Base-by-base conservation (phyloP, 2,888 invertebrate genomes). In the Macrophya annulata region DNA sequence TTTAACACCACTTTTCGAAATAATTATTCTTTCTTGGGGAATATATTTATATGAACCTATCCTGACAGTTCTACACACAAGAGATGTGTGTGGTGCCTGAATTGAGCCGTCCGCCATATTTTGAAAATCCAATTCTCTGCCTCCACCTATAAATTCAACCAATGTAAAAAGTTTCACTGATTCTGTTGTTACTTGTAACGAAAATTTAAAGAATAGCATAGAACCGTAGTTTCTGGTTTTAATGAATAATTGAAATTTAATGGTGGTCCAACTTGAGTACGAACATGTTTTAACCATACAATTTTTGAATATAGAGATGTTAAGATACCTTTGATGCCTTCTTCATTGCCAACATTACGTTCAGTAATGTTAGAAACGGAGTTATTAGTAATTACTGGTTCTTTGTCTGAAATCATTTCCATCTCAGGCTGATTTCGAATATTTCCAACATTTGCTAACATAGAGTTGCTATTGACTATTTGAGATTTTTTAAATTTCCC, bases 21-120 rank as follows among this genome's bases (percentile, higher is more conserved):
- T 90, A 86, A 95, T 92, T 93, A 98, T 96, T 93, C 96, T 95
- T 92, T 97, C 96, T 86, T 95, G 95, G 43, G 97, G 96, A 88
- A 96, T 95, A 91, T 96, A 97, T 94, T 97, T 96, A 92, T 97
- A 97, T 21, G 98, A 97, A 62, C 98, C 98, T 92, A 98, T 96
- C 87, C 98, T 95, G 85, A 98, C 96, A 31, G 97, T 96, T 88
- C 97, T 95, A 93, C 98, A 98, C 25, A 94, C 93, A 15, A 97
- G 91, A 76, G 95, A 93, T n/a, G 95, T 95, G 84, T 94, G 94
- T 79, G 95, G 91, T 74, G 94, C 94, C 88, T 95, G 93, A 85
- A 92, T 88, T 71, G 90, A 92, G 86, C 85, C 86, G 84, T 95
- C 95, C 59, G 93, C 92, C 25, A 95, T 90, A 89, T 95, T 95